Base-by-base conservation (phyloP, 2,113 vertebrate genomes). In the Centropus bengalensis region DNA sequence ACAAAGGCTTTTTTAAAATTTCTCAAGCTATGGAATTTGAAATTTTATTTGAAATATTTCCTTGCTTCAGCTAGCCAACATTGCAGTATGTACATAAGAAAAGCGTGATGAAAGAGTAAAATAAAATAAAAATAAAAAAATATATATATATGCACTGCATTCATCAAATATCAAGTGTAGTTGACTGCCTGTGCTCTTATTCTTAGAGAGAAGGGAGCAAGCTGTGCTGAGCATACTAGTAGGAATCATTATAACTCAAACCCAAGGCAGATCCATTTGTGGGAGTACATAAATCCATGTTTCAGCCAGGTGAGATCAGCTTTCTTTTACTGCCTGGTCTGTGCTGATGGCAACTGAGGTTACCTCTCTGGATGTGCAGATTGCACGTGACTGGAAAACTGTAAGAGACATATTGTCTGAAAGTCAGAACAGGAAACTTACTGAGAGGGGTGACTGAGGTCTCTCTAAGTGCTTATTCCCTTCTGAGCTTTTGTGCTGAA, bases 401-500 rank as follows among this genome's bases (percentile, higher is more conserved):
- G 75, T 74, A 60, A 77, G 26, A 97, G 60, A 63, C 51, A 52
- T 94, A 80, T 77, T 91, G 75, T 76, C 86, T 95, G 87, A 93
- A 96, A 93, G 33, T 51, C 44, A 88, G 56, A 88, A 71, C 71
- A 89, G 91, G 82, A 97, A 91, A 91, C 42, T 76, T 94, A 89
- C 30, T 80, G 79, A 87, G 68, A 79, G 42, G n/a, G 49, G 79
- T 93, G 95, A 84, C 95, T 93, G 66, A 92, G 92, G 89, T 91
- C 77, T 94, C 64, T 94, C 63, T 86, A 94, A 93, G 83, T 82
- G 81, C 33, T 55, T 96, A 94, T 91, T 97, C 93, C 93, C 94
- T 91, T 92, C 75, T 88, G 96, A 98, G 95, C 64, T 80, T 91
- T 96, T 94, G 69, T 94, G 87, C 76, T 73, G 66, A 95, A 89